Conservation (phyloP, 35 echinoderm and acorn worm genomes). For the Patiria miniata region DNA sequence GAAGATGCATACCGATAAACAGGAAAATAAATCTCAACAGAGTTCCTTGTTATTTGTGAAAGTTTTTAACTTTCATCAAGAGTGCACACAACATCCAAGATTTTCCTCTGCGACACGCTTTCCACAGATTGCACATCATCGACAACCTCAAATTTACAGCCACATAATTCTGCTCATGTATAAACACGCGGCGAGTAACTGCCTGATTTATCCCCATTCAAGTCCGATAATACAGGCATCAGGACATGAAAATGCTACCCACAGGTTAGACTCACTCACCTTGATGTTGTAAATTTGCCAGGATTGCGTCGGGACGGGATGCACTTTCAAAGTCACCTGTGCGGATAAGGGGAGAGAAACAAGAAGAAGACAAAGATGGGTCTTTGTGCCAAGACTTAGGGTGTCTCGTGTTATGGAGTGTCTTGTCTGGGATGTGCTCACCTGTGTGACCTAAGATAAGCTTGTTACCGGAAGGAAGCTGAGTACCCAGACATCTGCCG, state of each 20-base stretch:
- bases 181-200: no score
- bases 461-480: background rate
- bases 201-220: no score
- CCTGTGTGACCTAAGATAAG: background rate
- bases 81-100: no score
- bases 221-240: background rate
- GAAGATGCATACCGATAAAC: no score
- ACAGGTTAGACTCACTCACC: constrained; percentile 18
- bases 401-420: background rate
- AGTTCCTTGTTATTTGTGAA: no score
- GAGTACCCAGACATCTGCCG: background rate
- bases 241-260: background rate
- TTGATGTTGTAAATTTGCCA: background rate
- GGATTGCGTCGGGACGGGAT: background rate
- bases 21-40: no score
- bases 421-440: constrained; percentile 11
- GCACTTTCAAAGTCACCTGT: background rate
- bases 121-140: no score
- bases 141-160: no score
- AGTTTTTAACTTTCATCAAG: no score
- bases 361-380: background rate
- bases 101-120: no score
- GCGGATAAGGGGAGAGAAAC: background rate
- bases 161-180: no score
- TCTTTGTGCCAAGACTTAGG: background rate